phyloP scores from a whole-genome alignment of 2,797 vertebrate species.

The Jordanella pulchra region DNA sequence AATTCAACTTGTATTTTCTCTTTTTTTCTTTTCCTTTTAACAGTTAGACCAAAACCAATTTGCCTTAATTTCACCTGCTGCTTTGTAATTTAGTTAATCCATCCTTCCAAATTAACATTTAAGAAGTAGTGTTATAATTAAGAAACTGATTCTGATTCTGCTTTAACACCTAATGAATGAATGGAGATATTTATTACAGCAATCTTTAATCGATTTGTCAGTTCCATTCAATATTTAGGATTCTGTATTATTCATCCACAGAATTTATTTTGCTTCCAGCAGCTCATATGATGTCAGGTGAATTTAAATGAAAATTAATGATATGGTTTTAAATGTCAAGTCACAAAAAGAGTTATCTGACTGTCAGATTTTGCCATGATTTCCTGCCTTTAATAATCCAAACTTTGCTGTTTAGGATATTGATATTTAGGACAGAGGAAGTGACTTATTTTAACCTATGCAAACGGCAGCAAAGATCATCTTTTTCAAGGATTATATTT shows the following conservation, averaged over 20 bases:
- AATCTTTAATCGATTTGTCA: not conserved
- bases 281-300: not conserved
- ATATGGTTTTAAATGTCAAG: conserved; percentile 8
- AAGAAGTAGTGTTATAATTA: conserved; percentile 4
- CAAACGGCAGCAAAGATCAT: not conserved
- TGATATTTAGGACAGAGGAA: not conserved
- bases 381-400: not conserved
- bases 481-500: not conserved
- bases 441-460: not conserved
- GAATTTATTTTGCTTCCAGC: not conserved
- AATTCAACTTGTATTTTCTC: not conserved
- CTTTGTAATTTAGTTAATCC: not conserved
- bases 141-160: conserved; percentile 2
- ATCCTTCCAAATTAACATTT: not conserved
- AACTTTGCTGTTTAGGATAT: not conserved
- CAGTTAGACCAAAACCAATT: not conserved
- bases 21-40: not conserved
- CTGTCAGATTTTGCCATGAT: not conserved
- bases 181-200: not conserved
- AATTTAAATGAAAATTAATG: conserved; percentile 9
- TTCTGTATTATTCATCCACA: conserved; percentile 2
- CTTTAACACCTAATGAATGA: not conserved
- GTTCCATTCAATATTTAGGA: not conserved
- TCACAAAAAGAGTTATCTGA: not conserved
- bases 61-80: conserved; percentile 10